These are phyloP conservation scores for Callipepla squamata DNA, from an alignment of 2,113 vertebrate genomes.

Conservation along the genomic window DNA sequence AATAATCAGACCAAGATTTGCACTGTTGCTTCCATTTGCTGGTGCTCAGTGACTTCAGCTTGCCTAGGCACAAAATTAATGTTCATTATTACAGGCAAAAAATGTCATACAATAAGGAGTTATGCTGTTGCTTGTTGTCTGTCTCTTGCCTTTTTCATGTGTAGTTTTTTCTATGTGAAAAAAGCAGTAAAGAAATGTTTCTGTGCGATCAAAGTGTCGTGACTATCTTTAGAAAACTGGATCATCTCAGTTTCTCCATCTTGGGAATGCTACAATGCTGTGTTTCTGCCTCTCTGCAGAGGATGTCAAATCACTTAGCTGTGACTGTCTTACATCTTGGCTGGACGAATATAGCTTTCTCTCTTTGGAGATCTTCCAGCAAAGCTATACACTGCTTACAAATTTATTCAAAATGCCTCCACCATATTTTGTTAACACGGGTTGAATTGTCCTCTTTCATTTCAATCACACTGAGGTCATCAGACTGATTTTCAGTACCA, in stretches of 20 bases:
- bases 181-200: neutral
- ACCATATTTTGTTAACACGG: neutral
- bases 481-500: neutral
- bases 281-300: neutral
- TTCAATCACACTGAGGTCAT: neutral
- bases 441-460: conserved; percentile 13
- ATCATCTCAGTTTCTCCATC: neutral
- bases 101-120: neutral
- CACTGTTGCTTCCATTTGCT: accelerated
- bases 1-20: neutral
- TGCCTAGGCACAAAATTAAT: neutral
- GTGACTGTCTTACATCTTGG: neutral
- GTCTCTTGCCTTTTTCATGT: neutral
- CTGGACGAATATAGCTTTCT: neutral
- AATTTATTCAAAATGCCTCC: conserved; percentile 21
- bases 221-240: neutral
- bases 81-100: neutral
- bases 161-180: neutral
- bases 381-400: neutral
- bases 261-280: neutral
- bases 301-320: neutral
- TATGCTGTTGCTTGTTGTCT: neutral
- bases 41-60: neutral
- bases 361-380: conserved; percentile 31
- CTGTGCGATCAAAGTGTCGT: neutral